phyloP scores from a whole-genome alignment of 2,888 invertebrate genomes.

The Cyrtodaria siliqua region DNA sequence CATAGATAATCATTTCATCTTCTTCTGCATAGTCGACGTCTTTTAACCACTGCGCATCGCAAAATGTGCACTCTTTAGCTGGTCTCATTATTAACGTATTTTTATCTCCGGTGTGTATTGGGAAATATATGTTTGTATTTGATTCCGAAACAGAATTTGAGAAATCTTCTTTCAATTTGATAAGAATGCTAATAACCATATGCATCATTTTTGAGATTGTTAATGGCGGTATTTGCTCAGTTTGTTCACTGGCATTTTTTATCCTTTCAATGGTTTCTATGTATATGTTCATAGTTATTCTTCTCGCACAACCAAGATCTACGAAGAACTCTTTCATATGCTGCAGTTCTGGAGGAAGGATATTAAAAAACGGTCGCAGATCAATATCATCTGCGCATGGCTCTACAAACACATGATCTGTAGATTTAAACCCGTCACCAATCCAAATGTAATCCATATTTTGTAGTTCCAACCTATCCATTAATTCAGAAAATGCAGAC shows the following conservation, averaged over 20 bases:
- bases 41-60: conserved; percentile 41
- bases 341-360: conserved; percentile 4
- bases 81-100: conserved; percentile 12
- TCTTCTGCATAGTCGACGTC: conserved; percentile 12
- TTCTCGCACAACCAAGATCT: conserved; percentile 10
- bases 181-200: conserved; percentile 4
- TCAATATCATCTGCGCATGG: conserved; percentile 3
- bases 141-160: not conserved
- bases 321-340: conserved; percentile 7
- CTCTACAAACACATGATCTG: conserved; percentile 13
- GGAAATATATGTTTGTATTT: conserved; percentile 13
- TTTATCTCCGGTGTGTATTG: conserved; percentile 10
- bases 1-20: conserved; percentile 61
- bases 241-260: no score
- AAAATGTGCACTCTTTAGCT: conserved; percentile 26
- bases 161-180: conserved; percentile 6
- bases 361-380: conserved; percentile 1
- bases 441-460: conserved; percentile 4
- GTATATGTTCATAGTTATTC: not conserved
- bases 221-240: no score
- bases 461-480: not conserved
- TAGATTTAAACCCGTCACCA: conserved; percentile 6
- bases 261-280: not conserved
- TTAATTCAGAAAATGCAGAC: not conserved
- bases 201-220: not conserved